Evolutionary conservation across 35 echinoderm and acorn worm genomes (phyloP), one percentile per base, ranked within the genome.

Genomic region (Anneissia japonica): DNA sequence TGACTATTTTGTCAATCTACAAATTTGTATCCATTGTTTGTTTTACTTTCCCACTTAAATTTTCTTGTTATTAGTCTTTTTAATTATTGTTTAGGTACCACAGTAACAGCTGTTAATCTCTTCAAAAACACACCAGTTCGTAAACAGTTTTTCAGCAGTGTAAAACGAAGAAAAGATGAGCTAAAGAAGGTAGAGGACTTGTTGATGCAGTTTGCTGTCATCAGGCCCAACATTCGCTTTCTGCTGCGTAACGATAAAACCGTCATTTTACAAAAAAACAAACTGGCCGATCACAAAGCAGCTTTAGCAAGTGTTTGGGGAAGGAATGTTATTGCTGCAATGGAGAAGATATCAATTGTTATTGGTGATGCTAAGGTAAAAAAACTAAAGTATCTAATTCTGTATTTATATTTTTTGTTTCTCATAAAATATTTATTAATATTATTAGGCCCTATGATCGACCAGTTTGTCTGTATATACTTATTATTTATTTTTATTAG

Each of bases 41-140:
- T n/a, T n/a, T n/a, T n/a, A n/a, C n/a, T n/a, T n/a, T n/a, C n/a
- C n/a, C n/a, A n/a, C n/a, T n/a, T n/a, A n/a, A n/a, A n/a, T n/a
- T n/a, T n/a, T n/a, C n/a, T n/a, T n/a, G n/a, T n/a, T n/a, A n/a
- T n/a, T n/a, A 32, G 13, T 55, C 34, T 46, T 38, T 43, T 72
- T 84, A 38, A 38, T 26, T 43, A 38, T 87, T 36, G 26, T 32
- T 86, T 33, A 99, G 96, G 96, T 9, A 99, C 96, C 29, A 91
- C 96, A 1, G 87, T 99, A 4, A 91, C 89, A 43, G 92, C 92
- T 4, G 84, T 86, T 0, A 56, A 90, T 36, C 84, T 99, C 0
- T 99, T 99, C 83, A 91, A 99, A 79, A 94, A 84, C 56, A 72
- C 94, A 23, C 96, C 96, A 3, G 96, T 99, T 28, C 84, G 96